phyloP scores from a whole-genome alignment of 2,797 vertebrate species.

The Chlorospingus semifuscus region DNA sequence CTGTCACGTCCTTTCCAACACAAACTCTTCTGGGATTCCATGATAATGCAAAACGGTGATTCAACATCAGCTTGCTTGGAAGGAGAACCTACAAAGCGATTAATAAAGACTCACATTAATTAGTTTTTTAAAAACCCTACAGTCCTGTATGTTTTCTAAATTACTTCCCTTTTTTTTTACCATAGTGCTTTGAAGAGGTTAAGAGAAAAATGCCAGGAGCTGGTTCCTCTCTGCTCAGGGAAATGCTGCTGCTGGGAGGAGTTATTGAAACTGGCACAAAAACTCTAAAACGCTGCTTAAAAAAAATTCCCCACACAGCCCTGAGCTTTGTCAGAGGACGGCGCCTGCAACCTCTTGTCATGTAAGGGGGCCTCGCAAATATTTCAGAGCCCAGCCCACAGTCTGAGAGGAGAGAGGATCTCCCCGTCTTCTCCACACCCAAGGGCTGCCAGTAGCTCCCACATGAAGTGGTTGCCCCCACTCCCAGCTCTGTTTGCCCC shows the following conservation, averaged over 20 bases:
- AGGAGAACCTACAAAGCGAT: neutral
- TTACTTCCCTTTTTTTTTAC: rapidly evolving
- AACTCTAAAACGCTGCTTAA: neutral
- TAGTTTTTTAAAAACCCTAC: neutral
- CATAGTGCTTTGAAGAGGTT: neutral
- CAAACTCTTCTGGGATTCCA: neutral
- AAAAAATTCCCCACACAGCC: neutral
- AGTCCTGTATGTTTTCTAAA: neutral
- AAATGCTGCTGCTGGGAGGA: neutral
- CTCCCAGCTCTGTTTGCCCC: neutral
- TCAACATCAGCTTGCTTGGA: neutral
- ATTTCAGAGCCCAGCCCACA: neutral
- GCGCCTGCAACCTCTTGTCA: rapidly evolving
- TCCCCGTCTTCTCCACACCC: neutral
- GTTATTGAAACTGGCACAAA: neutral
- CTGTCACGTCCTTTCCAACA: neutral
- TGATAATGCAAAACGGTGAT: rapidly evolving
- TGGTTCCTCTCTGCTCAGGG: neutral
- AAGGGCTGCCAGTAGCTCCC: neutral
- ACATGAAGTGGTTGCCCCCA: neutral
- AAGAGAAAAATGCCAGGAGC: neutral
- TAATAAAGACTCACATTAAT: neutral
- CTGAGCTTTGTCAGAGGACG: rapidly evolving
- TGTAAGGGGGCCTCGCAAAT: neutral
- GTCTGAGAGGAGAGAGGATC: neutral